phyloP scores from a whole-genome alignment of 2,888 invertebrate genomes.

The Drosophila gaucha region DNA sequence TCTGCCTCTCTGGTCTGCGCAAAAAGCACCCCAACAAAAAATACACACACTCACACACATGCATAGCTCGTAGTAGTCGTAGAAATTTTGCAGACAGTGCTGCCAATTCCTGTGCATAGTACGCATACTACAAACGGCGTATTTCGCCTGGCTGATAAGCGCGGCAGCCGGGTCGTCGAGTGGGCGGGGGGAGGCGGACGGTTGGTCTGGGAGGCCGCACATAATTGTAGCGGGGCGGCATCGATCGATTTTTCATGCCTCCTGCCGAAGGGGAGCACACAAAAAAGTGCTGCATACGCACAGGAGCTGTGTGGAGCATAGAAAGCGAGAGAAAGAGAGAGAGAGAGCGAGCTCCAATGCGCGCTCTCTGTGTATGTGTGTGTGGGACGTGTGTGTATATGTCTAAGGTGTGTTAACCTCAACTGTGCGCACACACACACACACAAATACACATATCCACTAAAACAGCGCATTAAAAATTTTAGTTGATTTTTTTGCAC shows the following conservation, averaged over 20 bases:
- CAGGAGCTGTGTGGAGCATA: slow-evolving; percentile 50
- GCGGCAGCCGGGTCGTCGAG: slow-evolving; percentile 34
- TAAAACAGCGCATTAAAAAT: slow-evolving; percentile 28
- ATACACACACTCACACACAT: slow-evolving; percentile 3
- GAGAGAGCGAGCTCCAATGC: slow-evolving; percentile 16
- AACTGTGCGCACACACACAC: slow-evolving; percentile 56
- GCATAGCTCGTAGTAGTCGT: slow-evolving; percentile 35
- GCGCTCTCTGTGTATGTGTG: slow-evolving; percentile 32
- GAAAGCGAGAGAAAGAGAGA: background rate
- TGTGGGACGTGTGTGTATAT: slow-evolving; percentile 79
- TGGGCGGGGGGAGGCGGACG: background rate
- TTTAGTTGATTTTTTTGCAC: slow-evolving; percentile 25
- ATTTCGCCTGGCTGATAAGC: slow-evolving; percentile 71
- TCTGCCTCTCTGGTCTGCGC: slow-evolving; percentile 27
- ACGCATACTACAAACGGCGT: slow-evolving; percentile 69
- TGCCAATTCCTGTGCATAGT: slow-evolving; percentile 71
- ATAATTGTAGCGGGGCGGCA: slow-evolving; percentile 41
- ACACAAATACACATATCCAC: slow-evolving; percentile 26
- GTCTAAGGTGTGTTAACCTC: slow-evolving; percentile 85
- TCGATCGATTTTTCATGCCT: slow-evolving; percentile 80
- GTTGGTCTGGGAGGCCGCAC: slow-evolving; percentile 20
- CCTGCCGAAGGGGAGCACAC: slow-evolving; percentile 25
- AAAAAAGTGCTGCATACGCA: slow-evolving; percentile 72
- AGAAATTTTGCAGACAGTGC: slow-evolving; percentile 63
- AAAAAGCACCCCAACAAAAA: slow-evolving; percentile 56